Percentiles rank a stretch among this genome's conserved stretches.
These are phyloP conservation scores for Drosophila micromelanica DNA, from an alignment of 1,140 invertebrate species.

Conservation along the genomic window DNA sequence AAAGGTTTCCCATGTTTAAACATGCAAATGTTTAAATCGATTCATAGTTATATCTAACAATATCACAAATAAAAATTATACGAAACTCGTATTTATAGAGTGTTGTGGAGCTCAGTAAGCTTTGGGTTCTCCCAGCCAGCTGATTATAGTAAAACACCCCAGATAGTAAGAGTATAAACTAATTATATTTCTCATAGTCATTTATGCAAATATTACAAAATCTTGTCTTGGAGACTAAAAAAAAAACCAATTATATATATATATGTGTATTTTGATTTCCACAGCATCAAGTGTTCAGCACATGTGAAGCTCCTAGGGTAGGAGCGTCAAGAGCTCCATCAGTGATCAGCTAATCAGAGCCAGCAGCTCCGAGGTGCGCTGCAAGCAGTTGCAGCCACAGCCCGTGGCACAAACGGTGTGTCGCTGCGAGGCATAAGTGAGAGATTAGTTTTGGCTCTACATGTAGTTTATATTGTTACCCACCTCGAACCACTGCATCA, in stretches of 20 bases:
- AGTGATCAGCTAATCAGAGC: constrained; percentile 58
- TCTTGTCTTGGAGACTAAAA: constrained; percentile 44
- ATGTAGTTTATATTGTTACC: constrained; percentile 84
- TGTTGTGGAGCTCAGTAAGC: too few species aligned
- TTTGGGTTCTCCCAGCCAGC: background rate
- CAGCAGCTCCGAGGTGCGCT: constrained; percentile 85
- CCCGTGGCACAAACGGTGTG: constrained; percentile 88
- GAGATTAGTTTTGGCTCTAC: background rate
- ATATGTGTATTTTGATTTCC: constrained; percentile 27
- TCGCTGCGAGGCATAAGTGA: constrained; percentile 70
- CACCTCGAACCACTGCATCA: constrained; percentile 92
- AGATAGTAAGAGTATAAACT: constrained; percentile 15
- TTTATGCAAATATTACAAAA: constrained; percentile 49
- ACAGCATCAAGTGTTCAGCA: constrained; percentile 4
- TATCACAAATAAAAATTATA: background rate
- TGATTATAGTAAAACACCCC: background rate
- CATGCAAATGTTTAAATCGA: background rate
- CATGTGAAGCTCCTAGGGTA: background rate
- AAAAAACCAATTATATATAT: constrained; percentile 35
- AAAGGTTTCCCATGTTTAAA: constrained; percentile 20
- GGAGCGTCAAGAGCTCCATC: background rate
- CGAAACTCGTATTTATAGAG: too few species aligned
- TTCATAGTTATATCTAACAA: background rate
- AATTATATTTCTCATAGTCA: constrained; percentile 38
- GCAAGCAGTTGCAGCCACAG: constrained; percentile 95